Conservation (phyloP, 1,140 invertebrate genomes). For the Bombus pascuorum region DNA sequence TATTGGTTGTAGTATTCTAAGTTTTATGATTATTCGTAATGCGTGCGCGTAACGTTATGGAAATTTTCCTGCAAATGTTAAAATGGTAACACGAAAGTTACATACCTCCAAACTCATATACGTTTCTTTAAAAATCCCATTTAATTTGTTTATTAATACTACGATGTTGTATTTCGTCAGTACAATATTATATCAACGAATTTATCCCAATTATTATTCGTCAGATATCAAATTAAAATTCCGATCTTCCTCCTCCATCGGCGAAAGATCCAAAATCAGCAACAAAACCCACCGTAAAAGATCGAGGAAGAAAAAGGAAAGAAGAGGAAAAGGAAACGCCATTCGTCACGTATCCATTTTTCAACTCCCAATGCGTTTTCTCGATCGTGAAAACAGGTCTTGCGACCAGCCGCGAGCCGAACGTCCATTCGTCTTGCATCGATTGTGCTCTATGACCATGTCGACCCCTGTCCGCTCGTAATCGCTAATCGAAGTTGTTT, state of each 20-base stretch:
- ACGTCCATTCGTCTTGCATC: conserved; percentile 52
- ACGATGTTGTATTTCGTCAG: no score
- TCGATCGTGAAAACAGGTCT: neutral
- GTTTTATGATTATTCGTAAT: neutral
- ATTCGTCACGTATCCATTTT: neutral
- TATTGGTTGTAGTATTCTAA: fast-evolving
- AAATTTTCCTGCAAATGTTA: neutral
- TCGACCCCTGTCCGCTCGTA: conserved; percentile 61
- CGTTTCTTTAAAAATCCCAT: no score
- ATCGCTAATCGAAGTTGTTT: conserved; percentile 67
- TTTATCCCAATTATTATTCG: no score
- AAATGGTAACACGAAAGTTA: no score
- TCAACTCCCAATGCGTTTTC: neutral
- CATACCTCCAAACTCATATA: no score
- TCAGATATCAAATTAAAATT: no score
- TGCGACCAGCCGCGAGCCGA: neutral
- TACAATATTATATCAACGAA: no score
- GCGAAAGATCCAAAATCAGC: neutral
- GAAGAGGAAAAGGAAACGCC: no score
- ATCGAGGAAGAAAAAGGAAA: neutral
- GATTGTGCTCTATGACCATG: conserved; percentile 63
- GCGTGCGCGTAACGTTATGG: neutral
- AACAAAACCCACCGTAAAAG: neutral
- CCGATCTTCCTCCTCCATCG: no score
- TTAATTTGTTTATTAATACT: no score